Conservation (phyloP, 2,888 invertebrate genomes). For the Eupithecia dodoneata region DNA sequence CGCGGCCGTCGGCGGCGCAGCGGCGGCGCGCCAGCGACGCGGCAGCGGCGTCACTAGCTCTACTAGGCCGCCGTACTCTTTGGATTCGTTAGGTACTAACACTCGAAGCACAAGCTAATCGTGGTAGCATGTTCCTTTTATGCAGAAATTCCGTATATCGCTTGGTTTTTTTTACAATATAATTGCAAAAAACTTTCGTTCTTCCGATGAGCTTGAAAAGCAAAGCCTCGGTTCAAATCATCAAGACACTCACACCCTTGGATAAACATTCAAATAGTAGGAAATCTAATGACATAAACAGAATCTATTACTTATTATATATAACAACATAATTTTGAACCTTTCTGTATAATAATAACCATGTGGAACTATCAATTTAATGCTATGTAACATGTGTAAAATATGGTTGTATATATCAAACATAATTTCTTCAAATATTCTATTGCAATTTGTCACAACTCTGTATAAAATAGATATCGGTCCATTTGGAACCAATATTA, state of each 20-base stretch:
- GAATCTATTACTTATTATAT: slow-evolving; percentile 71
- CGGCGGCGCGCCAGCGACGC: slow-evolving; percentile 30
- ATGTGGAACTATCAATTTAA: slow-evolving; percentile 60
- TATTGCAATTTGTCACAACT: slow-evolving; percentile 67
- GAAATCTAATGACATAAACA: slow-evolving; percentile 69
- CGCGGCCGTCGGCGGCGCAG: slow-evolving; percentile 15
- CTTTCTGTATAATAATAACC: slow-evolving; percentile 63
- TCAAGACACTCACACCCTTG: slow-evolving; percentile 70
- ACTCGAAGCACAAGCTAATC: slow-evolving; percentile 44
- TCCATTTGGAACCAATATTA: slow-evolving; percentile 74
- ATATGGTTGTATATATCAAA: slow-evolving; percentile 64
- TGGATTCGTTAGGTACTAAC: slow-evolving; percentile 67
- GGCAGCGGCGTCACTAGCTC: background rate
- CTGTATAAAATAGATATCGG: slow-evolving; percentile 60
- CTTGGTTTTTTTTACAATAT: slow-evolving; percentile 63
- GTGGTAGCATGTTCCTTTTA: slow-evolving; percentile 53
- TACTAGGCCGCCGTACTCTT: slow-evolving; percentile 52
- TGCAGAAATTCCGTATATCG: slow-evolving; percentile 63
- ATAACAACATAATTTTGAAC: slow-evolving; percentile 74
- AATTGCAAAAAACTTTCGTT: slow-evolving; percentile 64
- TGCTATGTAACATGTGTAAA: slow-evolving; percentile 72
- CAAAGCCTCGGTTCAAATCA: slow-evolving; percentile 64
- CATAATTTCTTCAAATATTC: slow-evolving; percentile 59
- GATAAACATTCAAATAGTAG: slow-evolving; percentile 58
- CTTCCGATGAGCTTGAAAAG: slow-evolving; percentile 74